Conservation (phyloP, 2,113 vertebrate species). For the Gnathonemus longibarbis region DNA sequence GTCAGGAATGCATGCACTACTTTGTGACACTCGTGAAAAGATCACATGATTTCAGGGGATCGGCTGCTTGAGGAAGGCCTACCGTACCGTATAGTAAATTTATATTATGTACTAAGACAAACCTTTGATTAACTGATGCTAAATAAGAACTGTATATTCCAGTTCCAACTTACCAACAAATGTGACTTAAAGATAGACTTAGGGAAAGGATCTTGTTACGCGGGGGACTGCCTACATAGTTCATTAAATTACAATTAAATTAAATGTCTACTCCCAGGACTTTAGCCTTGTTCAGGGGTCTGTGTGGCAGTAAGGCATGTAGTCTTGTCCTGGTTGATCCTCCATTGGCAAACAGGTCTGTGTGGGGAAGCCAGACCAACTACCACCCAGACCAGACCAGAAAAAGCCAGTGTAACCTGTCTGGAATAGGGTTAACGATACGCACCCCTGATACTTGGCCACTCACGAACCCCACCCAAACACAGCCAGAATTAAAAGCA, state of each 20-base stretch:
- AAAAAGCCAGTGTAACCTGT: not conserved
- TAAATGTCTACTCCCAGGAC: not conserved
- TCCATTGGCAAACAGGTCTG: not conserved
- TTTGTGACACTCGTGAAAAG: not conserved
- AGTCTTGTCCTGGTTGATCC: not conserved
- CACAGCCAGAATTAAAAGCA: not conserved
- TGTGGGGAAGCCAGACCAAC: not conserved
- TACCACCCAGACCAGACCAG: not conserved
- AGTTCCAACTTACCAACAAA: not conserved
- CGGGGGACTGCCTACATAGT: not conserved
- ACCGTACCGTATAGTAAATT: not conserved
- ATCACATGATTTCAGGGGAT: not conserved
- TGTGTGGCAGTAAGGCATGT: not conserved
- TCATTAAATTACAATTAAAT: not conserved
- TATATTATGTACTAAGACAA: not conserved
- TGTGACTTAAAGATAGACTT: not conserved
- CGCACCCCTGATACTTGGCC: not conserved
- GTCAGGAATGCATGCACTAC: not conserved
- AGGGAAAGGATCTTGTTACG: not conserved
- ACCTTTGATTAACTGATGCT: not conserved
- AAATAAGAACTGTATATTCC: not conserved
- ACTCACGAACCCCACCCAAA: not conserved
- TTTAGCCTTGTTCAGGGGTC: not conserved
- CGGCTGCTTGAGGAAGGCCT: not conserved
- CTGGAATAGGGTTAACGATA: not conserved